Evolutionary conservation across 2,113 vertebrate genomes (phyloP), one percentile per base, ranked within the genome.

Genomic region (Pycnonotus jocosus): DNA sequence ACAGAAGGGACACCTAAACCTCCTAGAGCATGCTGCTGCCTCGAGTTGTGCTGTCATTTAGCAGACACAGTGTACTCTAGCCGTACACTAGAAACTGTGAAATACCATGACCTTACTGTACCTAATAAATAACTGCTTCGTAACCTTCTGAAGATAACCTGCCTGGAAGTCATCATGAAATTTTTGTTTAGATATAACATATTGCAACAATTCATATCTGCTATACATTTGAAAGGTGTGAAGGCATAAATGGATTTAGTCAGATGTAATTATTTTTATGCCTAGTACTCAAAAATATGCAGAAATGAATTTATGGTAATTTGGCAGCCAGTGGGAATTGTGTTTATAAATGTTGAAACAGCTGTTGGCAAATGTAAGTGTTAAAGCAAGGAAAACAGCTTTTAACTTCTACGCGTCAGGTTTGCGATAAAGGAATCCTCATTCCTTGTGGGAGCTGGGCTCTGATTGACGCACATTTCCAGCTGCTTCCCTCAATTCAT

Each of bases 271-370:
- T 98, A 97, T 98, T 98, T 97, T 97, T 98, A 95, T 97, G 95
- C 93, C 74, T 95, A 91, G 93, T 89, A 77, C 71, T 96, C 76
- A 96, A 96, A 98, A 98, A 98, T 96, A 95, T 58, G 84, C 72
- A 57, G 93, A 97, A 97, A 98, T 97, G 92, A 98, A 98, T 98
- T 97, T 97, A 97, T 94, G 92, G 89, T 95, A 97, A 97, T 97
- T 98, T 98, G 96, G 97, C 96, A 96, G 97, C 94, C 97, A 93
- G 94, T 87, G 82, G 79, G 92, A 97, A 98, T 92, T 95, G 65
- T 96, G 95, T 98, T 98, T 98, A 97, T 97, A 97, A 97, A 97
- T 96, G 97, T 97, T 96, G 95, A 96, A 98, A 96, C 94, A 97
- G 96, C 97, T 98, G 95, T 92, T 97, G 89, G 95, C 80, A 97